A percentile compares a stretch with the other conserved stretches of the same genome.
Conservation (phyloP, 1,140 invertebrate genomes). For the Lordiphosa stackelbergi region DNA sequence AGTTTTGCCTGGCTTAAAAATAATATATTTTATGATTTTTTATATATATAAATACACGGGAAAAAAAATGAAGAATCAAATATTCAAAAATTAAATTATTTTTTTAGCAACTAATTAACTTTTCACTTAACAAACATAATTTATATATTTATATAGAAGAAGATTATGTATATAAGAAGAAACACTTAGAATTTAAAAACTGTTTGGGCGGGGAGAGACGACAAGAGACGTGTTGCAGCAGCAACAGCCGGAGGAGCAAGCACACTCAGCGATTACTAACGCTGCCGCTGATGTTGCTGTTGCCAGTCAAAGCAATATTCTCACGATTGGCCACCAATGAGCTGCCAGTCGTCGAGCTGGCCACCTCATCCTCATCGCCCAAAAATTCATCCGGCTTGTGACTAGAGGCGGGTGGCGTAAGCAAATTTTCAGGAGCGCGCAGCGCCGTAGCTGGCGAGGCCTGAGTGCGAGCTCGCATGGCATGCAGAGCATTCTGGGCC, state of each 20-base stretch:
- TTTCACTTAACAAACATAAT: constrained; percentile 66
- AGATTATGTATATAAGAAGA: constrained; percentile 27
- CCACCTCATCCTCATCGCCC: constrained; percentile 49
- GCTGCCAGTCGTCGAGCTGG: constrained; percentile 14
- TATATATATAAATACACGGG: constrained; percentile 17
- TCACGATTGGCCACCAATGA: constrained; percentile 9
- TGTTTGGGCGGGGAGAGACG: constrained; percentile 53
- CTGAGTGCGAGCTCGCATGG: constrained; percentile 54
- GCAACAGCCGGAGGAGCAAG: background rate
- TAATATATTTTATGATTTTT: constrained; percentile 45
- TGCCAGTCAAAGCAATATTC: constrained; percentile 10
- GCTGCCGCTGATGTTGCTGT: constrained; percentile 12
- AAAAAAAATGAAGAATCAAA: constrained; percentile 19
- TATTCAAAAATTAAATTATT: constrained; percentile 43
- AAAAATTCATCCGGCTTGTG: constrained; percentile 77
- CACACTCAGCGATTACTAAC: constrained; percentile 17
- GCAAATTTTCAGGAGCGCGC: constrained; percentile 75
- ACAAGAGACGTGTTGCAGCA: constrained; percentile 1
- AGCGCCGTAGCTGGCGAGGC: constrained; percentile 71
- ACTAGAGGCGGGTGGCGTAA: constrained; percentile 80
- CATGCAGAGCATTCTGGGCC: constrained; percentile 50
- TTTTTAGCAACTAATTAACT: constrained; percentile 60
- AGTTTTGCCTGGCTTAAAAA: constrained; percentile 30
- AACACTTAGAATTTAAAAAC: constrained; percentile 63
- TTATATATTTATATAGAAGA: constrained; percentile 38